Base-by-base conservation (phyloP, 2,113 vertebrate species). In the Prionailurus viverrinus region DNA sequence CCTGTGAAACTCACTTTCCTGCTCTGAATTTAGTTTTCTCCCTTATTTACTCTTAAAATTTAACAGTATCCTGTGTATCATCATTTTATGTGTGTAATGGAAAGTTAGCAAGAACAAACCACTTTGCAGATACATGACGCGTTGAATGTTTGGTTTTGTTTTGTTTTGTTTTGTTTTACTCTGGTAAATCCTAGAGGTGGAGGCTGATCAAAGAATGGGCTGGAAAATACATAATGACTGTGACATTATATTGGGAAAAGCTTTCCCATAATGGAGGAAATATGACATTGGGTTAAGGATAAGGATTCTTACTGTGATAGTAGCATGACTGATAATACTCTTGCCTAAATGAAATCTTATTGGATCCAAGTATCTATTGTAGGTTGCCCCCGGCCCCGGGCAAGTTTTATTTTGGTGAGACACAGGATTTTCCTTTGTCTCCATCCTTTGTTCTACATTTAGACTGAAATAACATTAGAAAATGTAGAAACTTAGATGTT, bases 11-110 rank as follows among this genome's bases (percentile, higher is more conserved):
- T 39, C 39, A 81, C 69, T 78, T 95, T 94, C 8, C n/a, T 82
- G 48, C 27, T 74, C n/a, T 84, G 13, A 91, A 92, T 94, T 91
- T 86, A 69, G 48, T 88, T 91, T 73, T 71, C 1, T 94, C 2
- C 76, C 33, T 12, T 93, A 39, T 93, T 93, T 88, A 84, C 29
- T 74, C 36, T 87, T 87, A 71, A 81, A 92, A 61, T 80, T 86
- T 91, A 74, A 9, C 63, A 69, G 31, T 73, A 7, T 1, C 89
- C 51, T 79, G 7, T n/a, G 7, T 86, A 15, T 82, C 23, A n/a
- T 31, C 71, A 15, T 94, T 92, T 83, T 95, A 65, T 81, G 36
- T 89, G 61, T 86, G 10, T 81, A 68, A 51, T 81, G 33, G 27
- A 88, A 84, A 81, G 3, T 80, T 96, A 39, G 27, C 55, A 2